A percentile compares a stretch with the other conserved stretches of the same genome.
These are phyloP conservation scores for Phalacrocorax pelagicus DNA, from an alignment of 2,113 vertebrate genomes.

Conservation along the genomic window DNA sequence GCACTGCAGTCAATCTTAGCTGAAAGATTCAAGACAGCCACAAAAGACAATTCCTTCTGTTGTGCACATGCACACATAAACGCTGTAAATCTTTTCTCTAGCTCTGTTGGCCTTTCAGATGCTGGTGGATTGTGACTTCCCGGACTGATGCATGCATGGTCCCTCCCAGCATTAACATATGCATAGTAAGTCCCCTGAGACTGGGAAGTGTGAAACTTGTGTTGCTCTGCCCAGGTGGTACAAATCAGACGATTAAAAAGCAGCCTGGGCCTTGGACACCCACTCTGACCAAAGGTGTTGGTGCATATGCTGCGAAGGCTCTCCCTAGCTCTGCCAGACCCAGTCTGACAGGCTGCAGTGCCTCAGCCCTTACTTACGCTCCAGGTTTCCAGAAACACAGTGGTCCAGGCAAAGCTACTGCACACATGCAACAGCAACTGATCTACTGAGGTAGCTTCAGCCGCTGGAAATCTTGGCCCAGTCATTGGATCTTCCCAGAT, in stretches of 20 bases:
- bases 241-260: not conserved
- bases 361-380: fast-evolving
- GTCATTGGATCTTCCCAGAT: not conserved
- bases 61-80: fast-evolving
- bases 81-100: not conserved
- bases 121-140: not conserved
- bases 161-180: not conserved
- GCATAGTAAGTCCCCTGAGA: fast-evolving
- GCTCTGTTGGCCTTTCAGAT: not conserved
- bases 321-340: not conserved
- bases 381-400: not conserved
- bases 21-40: not conserved
- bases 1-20: not conserved
- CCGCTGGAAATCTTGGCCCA: not conserved
- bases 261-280: not conserved
- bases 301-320: fast-evolving
- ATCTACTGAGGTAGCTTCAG: not conserved
- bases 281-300: not conserved
- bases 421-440: not conserved
- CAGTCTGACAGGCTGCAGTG: not conserved
- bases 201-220: not conserved
- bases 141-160: fast-evolving
- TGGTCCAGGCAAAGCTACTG: not conserved
- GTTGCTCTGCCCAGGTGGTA: not conserved
- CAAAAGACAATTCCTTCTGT: not conserved